These are phyloP conservation scores for Saturnia japonica DNA, from an alignment of 2,888 invertebrate species.

Conservation along the genomic window DNA sequence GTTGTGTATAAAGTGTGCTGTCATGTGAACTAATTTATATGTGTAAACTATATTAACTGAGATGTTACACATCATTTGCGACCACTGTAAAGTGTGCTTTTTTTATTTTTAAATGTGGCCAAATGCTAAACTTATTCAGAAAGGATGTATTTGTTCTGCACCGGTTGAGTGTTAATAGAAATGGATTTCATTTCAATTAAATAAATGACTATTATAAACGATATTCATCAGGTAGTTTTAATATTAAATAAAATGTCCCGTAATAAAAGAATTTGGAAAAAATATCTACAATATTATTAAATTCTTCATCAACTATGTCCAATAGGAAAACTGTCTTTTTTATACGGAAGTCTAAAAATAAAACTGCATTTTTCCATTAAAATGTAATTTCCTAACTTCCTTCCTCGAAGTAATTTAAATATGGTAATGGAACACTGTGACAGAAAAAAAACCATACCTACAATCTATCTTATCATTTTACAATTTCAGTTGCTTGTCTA, in stretches of 20 bases:
- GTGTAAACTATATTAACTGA: too few relatives aligned
- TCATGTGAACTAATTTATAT: too few relatives aligned
- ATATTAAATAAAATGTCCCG: neutral
- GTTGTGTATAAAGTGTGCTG: too few relatives aligned
- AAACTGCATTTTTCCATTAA: constrained; percentile 17
- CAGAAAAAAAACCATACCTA: neutral
- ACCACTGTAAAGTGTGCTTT: too few relatives aligned
- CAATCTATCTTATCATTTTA: neutral
- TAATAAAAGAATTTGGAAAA: too few relatives aligned
- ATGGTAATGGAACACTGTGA: neutral
- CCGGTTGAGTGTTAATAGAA: too few relatives aligned
- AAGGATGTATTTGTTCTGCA: too few relatives aligned
- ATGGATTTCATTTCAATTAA: neutral
- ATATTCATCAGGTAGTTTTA: neutral
- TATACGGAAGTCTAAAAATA: neutral
- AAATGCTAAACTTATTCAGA: too few relatives aligned
- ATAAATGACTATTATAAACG: neutral
- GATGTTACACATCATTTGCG: too few relatives aligned
- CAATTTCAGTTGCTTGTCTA: neutral
- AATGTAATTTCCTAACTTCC: constrained; percentile 16
- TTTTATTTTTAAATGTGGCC: too few relatives aligned
- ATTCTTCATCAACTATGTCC: neutral
- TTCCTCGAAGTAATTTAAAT: constrained; percentile 17
- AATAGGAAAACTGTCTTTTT: constrained; percentile 3
- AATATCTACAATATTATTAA: neutral